phyloP scores from a whole-genome alignment of 2,113 vertebrate species.

The Callospermophilus lateralis region DNA sequence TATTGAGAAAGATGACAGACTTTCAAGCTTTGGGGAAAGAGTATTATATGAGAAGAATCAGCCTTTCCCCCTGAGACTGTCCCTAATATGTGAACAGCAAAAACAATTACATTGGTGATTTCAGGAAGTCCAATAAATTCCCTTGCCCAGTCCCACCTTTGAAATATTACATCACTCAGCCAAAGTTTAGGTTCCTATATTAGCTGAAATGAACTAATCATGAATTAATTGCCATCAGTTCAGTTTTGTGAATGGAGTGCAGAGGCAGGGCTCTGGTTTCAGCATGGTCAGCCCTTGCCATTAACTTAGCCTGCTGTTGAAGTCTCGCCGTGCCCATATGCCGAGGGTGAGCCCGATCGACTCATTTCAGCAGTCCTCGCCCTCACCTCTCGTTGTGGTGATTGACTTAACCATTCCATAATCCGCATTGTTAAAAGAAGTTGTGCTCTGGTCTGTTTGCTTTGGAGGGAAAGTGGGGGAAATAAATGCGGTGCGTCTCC shows the following conservation, averaged over 20 bases:
- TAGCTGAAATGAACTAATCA: conserved; percentile 84
- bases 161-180: conserved; percentile 88
- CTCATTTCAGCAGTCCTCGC: neutral
- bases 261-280: conserved; percentile 58
- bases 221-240: conserved; percentile 76
- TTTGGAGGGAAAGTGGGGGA: neutral
- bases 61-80: conserved; percentile 84
- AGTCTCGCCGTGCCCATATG: neutral
- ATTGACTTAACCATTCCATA: conserved; percentile 36
- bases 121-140: conserved; percentile 87
- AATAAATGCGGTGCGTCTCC: neutral
- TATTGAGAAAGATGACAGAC: conserved; percentile 91
- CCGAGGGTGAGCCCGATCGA: neutral
- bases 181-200: conserved; percentile 81
- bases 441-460: neutral
- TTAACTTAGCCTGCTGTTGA: fast-evolving
- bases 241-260: conserved; percentile 61
- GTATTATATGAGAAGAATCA: conserved; percentile 88
- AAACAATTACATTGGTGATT: conserved; percentile 89
- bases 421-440: conserved; percentile 53
- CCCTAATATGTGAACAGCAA: conserved; percentile 87
- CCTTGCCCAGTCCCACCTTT: conserved; percentile 78
- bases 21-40: conserved; percentile 87
- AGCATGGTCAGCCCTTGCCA: fast-evolving
- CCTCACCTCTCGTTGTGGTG: neutral